A percentile compares a stretch with the other conserved stretches of the same genome.
Conservation (phyloP, 2,113 vertebrate genomes). For the Calyptommatus sinebrachiatus region DNA sequence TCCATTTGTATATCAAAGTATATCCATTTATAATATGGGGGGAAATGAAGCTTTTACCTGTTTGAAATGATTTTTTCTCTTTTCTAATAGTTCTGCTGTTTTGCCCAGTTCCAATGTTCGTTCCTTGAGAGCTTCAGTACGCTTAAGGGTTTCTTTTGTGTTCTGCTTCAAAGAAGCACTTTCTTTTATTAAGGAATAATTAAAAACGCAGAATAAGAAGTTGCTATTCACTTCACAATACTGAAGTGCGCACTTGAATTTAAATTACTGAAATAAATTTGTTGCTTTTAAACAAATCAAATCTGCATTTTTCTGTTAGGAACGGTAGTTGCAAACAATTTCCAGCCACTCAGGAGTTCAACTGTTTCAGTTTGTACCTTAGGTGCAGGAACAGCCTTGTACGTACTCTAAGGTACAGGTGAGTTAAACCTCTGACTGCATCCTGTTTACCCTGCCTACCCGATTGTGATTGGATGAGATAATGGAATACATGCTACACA, state of each 20-base stretch:
- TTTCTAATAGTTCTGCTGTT: constrained; percentile 67
- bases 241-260: not conserved
- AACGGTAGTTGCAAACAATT: not conserved
- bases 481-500: too few relatives aligned
- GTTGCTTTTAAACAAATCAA: not conserved
- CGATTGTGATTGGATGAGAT: not conserved
- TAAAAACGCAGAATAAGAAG: not conserved
- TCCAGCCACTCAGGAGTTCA: not conserved
- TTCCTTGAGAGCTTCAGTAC: constrained; percentile 45
- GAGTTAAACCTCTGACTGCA: not conserved
- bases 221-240: not conserved
- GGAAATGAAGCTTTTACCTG: constrained; percentile 63
- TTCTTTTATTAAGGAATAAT: constrained; percentile 66
- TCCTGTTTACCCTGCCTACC: not conserved
- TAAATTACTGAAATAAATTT: constrained; percentile 12
- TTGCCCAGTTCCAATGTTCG: constrained; percentile 60
- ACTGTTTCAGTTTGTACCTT: not conserved
- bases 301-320: too few relatives aligned
- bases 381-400: not conserved
- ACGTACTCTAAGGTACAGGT: not conserved
- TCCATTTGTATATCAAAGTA: not conserved
- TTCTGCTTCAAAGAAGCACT: constrained; percentile 69
- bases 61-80: constrained; percentile 66
- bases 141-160: constrained; percentile 67
- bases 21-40: constrained; percentile 16